phyloP scores from a whole-genome alignment of 64 coral and sea anemone species.

The Montipora capricornis region DNA sequence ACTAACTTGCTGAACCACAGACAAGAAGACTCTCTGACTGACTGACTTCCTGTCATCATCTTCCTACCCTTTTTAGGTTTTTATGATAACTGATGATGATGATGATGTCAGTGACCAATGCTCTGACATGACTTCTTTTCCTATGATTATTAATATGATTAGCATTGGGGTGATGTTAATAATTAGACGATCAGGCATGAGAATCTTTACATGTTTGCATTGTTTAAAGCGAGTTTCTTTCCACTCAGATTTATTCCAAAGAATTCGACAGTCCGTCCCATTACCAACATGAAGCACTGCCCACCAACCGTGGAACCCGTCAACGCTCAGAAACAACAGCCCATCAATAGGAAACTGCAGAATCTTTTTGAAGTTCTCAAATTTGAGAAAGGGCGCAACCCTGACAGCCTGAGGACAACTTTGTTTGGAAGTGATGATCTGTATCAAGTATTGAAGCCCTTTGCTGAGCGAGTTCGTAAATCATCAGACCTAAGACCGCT shows the following conservation, averaged over 20 bases:
- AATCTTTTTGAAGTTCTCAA: constrained; percentile 79
- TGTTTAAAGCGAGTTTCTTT: constrained; percentile 8
- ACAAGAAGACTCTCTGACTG: not conserved
- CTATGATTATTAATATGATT: no score
- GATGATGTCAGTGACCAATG: no score
- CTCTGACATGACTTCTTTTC: no score
- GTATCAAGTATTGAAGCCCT: constrained; percentile 54
- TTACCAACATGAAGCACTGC: constrained; percentile 81
- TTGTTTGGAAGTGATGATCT: constrained; percentile 85
- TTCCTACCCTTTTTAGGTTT: no score
- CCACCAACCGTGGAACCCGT: not conserved
- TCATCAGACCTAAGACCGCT: constrained; percentile 43
- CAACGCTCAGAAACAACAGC: not conserved
- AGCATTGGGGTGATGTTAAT: no score
- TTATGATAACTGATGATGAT: no score
- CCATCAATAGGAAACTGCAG: constrained; percentile 76
- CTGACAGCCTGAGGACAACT: constrained; percentile 24
- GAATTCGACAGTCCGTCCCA: constrained; percentile 61
- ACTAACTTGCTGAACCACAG: not conserved
- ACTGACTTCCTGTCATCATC: not conserved
- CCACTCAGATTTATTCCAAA: constrained; percentile 81
- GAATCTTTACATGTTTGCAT: not conserved
- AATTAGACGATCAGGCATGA: no score
- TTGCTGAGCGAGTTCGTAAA: constrained; percentile 24
- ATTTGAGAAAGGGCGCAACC: constrained; percentile 63